phyloP scores from a whole-genome alignment of 2,888 invertebrate genomes.

The Melipona beecheii region DNA sequence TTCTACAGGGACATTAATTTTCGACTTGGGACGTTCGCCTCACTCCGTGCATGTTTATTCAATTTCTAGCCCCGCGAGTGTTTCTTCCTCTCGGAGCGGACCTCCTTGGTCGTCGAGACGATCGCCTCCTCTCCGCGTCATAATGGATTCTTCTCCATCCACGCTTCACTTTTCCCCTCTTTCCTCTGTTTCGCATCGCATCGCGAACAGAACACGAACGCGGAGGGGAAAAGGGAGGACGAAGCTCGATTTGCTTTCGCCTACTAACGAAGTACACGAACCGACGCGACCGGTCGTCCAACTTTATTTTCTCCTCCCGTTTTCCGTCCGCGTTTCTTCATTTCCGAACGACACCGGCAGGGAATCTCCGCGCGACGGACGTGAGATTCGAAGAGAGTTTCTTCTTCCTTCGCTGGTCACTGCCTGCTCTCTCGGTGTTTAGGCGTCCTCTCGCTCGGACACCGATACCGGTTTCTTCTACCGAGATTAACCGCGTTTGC shows the following conservation, averaged over 20 bases:
- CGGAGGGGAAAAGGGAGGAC: neutral
- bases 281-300: conserved; percentile 8
- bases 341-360: neutral
- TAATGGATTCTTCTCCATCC: conserved; percentile 64
- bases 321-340: neutral
- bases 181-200: neutral
- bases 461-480: conserved; percentile 5
- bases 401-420: conserved; percentile 8
- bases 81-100: conserved; percentile 43
- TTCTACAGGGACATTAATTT: conserved; percentile 74
- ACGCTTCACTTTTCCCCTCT: conserved; percentile 46
- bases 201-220: neutral
- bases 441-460: conserved; percentile 30
- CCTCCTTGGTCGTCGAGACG: conserved; percentile 35
- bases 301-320: conserved; percentile 25
- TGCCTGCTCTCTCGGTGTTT: conserved; percentile 15
- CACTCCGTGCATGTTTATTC: conserved; percentile 71
- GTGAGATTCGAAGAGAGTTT: neutral
- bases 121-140: conserved; percentile 49
- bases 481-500: conserved; percentile 38
- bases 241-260: conserved; percentile 29
- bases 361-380: conserved; percentile 1
- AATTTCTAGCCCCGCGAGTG: conserved; percentile 58
- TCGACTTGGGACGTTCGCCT: conserved; percentile 65
- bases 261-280: conserved; percentile 46